phyloP scores from a whole-genome alignment of 2,797 vertebrate genomes.

The Cottoperca gobio region DNA sequence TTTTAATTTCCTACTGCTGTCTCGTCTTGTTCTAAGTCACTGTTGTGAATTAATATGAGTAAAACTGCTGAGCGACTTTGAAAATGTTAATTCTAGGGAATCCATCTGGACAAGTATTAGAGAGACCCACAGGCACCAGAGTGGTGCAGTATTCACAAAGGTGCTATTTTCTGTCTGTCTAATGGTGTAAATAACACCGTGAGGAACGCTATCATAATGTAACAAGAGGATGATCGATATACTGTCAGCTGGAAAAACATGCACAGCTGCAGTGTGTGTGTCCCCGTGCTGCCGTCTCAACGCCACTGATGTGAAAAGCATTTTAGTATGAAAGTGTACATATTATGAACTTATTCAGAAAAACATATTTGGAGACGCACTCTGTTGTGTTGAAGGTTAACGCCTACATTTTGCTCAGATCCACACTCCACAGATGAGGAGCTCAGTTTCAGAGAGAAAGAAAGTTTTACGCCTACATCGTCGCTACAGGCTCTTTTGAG shows the following conservation, averaged over 20 bases:
- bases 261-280: slow-evolving; percentile 61
- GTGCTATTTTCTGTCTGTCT: slow-evolving; percentile 73
- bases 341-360: slow-evolving; percentile 6
- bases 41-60: slow-evolving; percentile 42
- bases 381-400: slow-evolving; percentile 44
- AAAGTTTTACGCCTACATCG: slow-evolving; percentile 50
- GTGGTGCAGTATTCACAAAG: slow-evolving; percentile 66
- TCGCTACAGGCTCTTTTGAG: slow-evolving; percentile 59
- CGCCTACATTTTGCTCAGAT: slow-evolving; percentile 53
- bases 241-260: slow-evolving; percentile 64
- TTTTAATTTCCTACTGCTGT: slow-evolving; percentile 27
- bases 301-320: slow-evolving; percentile 27
- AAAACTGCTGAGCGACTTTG: slow-evolving; percentile 52
- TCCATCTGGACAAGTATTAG: slow-evolving; percentile 69
- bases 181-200: slow-evolving; percentile 74
- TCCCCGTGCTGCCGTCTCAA: slow-evolving; percentile 26
- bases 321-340: slow-evolving; percentile 23
- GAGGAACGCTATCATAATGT: slow-evolving; percentile 68
- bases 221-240: slow-evolving; percentile 76
- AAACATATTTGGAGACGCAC: slow-evolving; percentile 15
- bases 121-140: slow-evolving; percentile 53
- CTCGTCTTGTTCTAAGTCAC: slow-evolving; percentile 16
- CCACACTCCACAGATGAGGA: slow-evolving; percentile 21
- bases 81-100: slow-evolving; percentile 71
- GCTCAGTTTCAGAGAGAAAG: slow-evolving; percentile 37